A percentile compares a stretch with the other conserved stretches of the same genome.
Conservation (phyloP, 2,113 vertebrate species). For the Catharus bicknelli region DNA sequence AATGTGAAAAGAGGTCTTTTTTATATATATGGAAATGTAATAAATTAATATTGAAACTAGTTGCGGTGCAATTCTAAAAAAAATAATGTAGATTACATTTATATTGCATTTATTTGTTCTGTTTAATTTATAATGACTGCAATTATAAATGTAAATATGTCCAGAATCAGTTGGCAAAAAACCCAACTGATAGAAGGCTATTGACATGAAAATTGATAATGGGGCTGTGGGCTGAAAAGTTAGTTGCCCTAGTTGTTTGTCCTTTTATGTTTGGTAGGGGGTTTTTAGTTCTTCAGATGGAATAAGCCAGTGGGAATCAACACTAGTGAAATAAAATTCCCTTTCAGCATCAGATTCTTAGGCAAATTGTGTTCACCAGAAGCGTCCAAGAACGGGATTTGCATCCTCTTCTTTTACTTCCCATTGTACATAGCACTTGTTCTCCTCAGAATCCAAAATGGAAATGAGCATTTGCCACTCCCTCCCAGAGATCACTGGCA, state of each 20-base stretch:
- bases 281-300: background rate
- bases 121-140: constrained; percentile 36
- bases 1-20: constrained; percentile 49
- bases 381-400: background rate
- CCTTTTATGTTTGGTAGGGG: background rate
- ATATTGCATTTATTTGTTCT: constrained; percentile 50
- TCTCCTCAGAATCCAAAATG: background rate
- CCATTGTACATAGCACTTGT: background rate
- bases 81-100: constrained; percentile 29
- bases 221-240: background rate
- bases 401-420: background rate
- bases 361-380: background rate
- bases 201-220: background rate
- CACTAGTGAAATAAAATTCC: background rate
- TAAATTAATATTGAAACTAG: constrained; percentile 53
- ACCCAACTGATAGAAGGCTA: background rate
- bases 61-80: constrained; percentile 23
- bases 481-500: background rate
- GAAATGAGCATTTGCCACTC: background rate
- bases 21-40: constrained; percentile 44
- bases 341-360: background rate
- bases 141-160: constrained; percentile 50
- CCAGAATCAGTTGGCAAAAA: background rate
- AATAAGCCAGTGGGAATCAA: background rate
- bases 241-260: background rate